Evolutionary conservation across 1,140 invertebrate species (phyloP).

Genomic region (Listronotus bonariensis): DNA sequence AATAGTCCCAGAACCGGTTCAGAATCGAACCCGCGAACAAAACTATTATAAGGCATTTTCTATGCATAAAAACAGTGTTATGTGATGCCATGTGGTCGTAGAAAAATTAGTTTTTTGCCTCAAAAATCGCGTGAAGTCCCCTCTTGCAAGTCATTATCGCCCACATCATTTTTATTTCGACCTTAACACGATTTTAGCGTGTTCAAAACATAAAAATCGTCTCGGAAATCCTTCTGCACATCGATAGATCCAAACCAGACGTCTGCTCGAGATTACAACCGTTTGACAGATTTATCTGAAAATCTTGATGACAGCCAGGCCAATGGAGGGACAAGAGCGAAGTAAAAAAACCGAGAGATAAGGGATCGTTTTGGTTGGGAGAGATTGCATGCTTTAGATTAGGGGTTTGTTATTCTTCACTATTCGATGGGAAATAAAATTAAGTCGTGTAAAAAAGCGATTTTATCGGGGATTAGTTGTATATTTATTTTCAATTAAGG

Average conservation of each 20-base stretch:
- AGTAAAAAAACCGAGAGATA: constrained; percentile 24
- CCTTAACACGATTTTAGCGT: constrained; percentile 25
- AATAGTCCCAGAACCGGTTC: too few species aligned
- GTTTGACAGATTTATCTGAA: constrained; percentile 30
- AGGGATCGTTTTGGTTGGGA: constrained; percentile 31
- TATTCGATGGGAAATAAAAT: constrained; percentile 6
- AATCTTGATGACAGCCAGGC: constrained; percentile 28
- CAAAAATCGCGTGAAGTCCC: too few species aligned
- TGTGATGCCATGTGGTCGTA: too few species aligned
- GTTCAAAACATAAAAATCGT: constrained; percentile 15
- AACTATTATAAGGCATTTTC: too few species aligned
- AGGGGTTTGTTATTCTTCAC: constrained; percentile 15
- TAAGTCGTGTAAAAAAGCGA: neutral
- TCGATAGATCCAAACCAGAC: constrained; percentile 30
- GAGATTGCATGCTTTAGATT: constrained; percentile 30
- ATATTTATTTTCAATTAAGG: too few species aligned
- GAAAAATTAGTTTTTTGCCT: too few species aligned
- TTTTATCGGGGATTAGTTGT: neutral
- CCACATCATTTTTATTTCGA: too few species aligned
- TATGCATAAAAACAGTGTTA: too few species aligned
- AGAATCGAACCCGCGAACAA: too few species aligned
- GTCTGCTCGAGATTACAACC: constrained; percentile 25
- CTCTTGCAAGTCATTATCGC: too few species aligned
- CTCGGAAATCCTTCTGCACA: constrained; percentile 11
- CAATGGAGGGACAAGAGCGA: constrained; percentile 12